Conservation (phyloP, 2,797 vertebrate genomes). For the Hippopotamyrus pictus region DNA sequence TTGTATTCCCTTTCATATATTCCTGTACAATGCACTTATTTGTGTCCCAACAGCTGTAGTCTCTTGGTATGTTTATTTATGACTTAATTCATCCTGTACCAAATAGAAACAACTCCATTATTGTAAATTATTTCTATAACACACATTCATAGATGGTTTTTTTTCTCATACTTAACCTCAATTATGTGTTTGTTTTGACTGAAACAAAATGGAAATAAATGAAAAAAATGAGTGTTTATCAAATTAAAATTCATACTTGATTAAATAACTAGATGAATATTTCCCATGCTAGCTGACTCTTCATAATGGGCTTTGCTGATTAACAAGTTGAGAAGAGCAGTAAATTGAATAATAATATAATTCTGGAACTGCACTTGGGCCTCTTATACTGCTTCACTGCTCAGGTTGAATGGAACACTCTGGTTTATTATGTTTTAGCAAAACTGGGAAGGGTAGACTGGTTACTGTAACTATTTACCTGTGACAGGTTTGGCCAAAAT, state of each 20-base stretch:
- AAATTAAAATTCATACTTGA: constrained; percentile 28
- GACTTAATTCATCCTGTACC: constrained; percentile 13
- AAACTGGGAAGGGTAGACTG: background rate
- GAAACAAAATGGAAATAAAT: constrained; percentile 27
- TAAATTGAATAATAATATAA: constrained; percentile 22
- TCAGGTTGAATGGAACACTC: background rate
- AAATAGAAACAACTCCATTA: constrained; percentile 7
- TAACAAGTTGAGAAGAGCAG: constrained; percentile 15
- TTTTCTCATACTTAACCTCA: constrained; percentile 27
- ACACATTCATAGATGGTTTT: background rate
- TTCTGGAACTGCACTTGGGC: constrained; percentile 5
- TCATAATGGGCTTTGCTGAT: constrained; percentile 16
- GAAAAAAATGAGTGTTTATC: constrained; percentile 19
- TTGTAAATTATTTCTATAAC: constrained; percentile 16
- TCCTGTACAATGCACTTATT: background rate
- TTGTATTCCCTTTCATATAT: background rate
- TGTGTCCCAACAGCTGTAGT: background rate
- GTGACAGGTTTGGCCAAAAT: background rate
- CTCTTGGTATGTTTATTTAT: constrained; percentile 16
- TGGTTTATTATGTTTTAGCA: background rate
- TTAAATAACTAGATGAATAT: constrained; percentile 29
- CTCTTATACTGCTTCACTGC: constrained; percentile 11
- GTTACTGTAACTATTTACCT: background rate
- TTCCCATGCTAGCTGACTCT: constrained; percentile 13
- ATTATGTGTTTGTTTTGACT: constrained; percentile 30